Evolutionary conservation across 64 coral and sea anemone species (phyloP).

Genomic region (Porites australiensis): DNA sequence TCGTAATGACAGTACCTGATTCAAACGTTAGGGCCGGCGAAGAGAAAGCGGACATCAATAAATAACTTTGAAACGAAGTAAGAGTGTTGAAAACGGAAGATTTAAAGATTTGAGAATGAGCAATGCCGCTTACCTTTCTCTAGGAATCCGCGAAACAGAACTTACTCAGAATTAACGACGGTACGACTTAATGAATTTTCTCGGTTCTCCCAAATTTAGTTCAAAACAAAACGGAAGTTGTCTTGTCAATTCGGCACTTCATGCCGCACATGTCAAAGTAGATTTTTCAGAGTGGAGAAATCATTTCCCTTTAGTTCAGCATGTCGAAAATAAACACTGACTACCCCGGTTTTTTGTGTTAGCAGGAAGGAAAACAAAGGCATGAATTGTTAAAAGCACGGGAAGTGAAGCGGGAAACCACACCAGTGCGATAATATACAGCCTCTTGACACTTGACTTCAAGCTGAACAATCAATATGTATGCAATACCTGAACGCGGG

Average conservation of each 20-base stretch:
- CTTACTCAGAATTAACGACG: too few relatives aligned
- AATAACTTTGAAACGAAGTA: too few relatives aligned
- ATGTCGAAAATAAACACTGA: not conserved
- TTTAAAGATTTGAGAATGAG: too few relatives aligned
- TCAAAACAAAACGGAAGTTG: not conserved
- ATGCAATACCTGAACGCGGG: not conserved
- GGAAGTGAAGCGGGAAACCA: not conserved
- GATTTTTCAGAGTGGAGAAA: not conserved
- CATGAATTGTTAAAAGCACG: not conserved
- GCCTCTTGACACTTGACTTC: slow-evolving; percentile 17
- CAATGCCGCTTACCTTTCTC: too few relatives aligned
- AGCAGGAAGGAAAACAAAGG: slow-evolving; percentile 18
- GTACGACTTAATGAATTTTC: too few relatives aligned
- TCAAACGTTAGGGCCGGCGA: too few relatives aligned
- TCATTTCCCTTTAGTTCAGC: not conserved
- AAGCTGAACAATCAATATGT: not conserved
- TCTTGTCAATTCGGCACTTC: not conserved
- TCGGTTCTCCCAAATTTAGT: not conserved
- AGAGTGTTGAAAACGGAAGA: too few relatives aligned
- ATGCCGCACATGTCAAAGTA: not conserved
- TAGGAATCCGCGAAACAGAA: too few relatives aligned
- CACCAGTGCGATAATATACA: not conserved
- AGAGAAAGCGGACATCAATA: too few relatives aligned
- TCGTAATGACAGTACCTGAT: too few relatives aligned
- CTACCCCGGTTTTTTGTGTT: too few relatives aligned